Conservation (phyloP, 2,113 vertebrate genomes). For the Phalacrocorax carbo region DNA sequence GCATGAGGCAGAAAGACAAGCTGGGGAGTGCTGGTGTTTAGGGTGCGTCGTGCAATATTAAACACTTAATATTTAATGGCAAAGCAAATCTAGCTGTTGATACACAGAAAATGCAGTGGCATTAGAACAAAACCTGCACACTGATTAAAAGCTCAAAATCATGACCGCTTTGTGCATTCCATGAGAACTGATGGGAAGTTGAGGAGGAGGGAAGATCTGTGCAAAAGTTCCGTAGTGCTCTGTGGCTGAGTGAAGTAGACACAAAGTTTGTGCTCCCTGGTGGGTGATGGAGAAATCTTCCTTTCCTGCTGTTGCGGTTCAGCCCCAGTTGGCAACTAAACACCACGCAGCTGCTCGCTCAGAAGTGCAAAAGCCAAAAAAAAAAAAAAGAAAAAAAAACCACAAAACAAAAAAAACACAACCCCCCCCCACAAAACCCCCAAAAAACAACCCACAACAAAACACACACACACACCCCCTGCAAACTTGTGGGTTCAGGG, state of each 20-base stretch:
- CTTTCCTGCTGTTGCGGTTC: not conserved
- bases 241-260: not conserved
- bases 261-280: not conserved
- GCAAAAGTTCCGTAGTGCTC: not conserved
- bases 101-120: not conserved
- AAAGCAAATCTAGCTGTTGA: not conserved
- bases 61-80: not conserved
- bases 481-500: no score
- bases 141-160: not conserved
- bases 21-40: not conserved
- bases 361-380: no score
- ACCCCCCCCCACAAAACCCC: no score
- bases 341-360: no score
- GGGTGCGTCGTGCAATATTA: not conserved
- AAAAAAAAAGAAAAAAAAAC: no score
- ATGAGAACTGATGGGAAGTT: rapidly evolving
- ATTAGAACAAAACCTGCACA: not conserved
- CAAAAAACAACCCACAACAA: no score
- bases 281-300: not conserved
- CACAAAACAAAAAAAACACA: no score
- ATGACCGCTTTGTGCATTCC: not conserved
- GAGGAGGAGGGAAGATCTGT: not conserved
- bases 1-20: not conserved
- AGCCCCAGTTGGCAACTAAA: no score
- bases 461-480: no score